Evolutionary conservation across 2,888 invertebrate genomes (phyloP).

Genomic region (Cordilura impudica): DNA sequence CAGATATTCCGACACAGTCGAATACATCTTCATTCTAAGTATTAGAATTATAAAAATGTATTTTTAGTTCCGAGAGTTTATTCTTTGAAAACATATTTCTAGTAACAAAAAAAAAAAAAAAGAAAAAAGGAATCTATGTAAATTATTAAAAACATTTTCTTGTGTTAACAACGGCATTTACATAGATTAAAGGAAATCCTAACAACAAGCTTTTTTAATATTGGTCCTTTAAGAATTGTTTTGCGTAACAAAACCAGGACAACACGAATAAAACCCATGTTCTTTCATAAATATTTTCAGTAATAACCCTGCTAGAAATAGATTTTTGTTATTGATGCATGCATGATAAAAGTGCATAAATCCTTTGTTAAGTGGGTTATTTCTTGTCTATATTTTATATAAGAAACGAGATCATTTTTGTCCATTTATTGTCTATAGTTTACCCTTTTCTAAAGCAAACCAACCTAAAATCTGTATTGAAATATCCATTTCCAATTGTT

Average conservation of each 20-base stretch:
- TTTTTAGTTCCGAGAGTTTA: background rate
- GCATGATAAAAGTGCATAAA: constrained; percentile 41
- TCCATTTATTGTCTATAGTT: constrained; percentile 48
- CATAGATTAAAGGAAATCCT: too few species aligned
- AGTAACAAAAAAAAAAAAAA: too few species aligned
- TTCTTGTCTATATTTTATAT: constrained; percentile 50
- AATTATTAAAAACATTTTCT: constrained; percentile 11
- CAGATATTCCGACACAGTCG: too few species aligned
- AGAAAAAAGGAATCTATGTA: constrained; percentile 34
- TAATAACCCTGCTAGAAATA: background rate
- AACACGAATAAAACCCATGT: constrained; percentile 12
- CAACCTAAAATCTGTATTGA: background rate
- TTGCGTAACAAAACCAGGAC: background rate
- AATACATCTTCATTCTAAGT: too few species aligned
- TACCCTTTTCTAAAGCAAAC: constrained; percentile 38
- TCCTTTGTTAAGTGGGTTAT: constrained; percentile 56
- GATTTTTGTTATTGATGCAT: background rate
- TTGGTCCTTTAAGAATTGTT: background rate
- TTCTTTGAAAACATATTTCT: background rate
- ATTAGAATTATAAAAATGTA: background rate
- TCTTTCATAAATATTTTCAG: background rate
- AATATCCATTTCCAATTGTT: background rate
- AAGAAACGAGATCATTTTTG: constrained; percentile 49
- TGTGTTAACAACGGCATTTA: background rate
- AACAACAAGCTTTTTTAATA: too few species aligned